Base-by-base conservation (phyloP, 2,113 vertebrate genomes). In the Candoia aspera region DNA sequence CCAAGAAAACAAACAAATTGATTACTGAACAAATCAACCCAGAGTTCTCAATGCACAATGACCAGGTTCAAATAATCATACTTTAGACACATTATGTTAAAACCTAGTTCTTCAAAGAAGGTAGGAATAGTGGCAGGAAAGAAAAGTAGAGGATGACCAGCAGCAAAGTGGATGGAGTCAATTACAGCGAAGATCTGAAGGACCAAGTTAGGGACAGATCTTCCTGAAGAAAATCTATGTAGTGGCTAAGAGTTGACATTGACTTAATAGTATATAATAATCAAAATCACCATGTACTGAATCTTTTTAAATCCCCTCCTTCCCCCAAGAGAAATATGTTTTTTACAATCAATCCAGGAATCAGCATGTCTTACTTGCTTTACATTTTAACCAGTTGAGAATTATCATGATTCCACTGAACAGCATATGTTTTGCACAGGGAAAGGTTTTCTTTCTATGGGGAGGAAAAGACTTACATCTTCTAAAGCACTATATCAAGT, bases 211-310 rank as follows among this genome's bases (percentile, higher is more conserved):
- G 73, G 73, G 33, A 79, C 73, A 79, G 33, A 42, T 21, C 17
- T 79, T 79, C 33, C 33, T 79, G n/a, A 8, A 15, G 17, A 42
- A 79, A 79, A 79, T 8, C 73, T 79, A 42, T 21, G 17, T 79
- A 21, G 6, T 79, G 15, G 19, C 33, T 79, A 42, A 79, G 73
- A 79, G 33, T 21, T 37, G 33, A 79, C 17, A 42, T 37, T 79
- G 73, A 79, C 17, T 79, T 79, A 15, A 79, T 79, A 33, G 33
- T 42, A 79, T 15, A 42, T 79, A 42, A 37, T 37, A 37, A 79
- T 73, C 53, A 26, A 13, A 0, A 0, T 68, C 1, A 2, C 42
- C 73, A 49, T 0, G 0, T 23, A 73, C 58, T 3, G 26, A 94
- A 92, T 84, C 94, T 57, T 6, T 91, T 64, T 60, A 60, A 79